Evolutionary conservation across 1,140 invertebrate genomes (phyloP).

Genomic region (Drosophila elegans): DNA sequence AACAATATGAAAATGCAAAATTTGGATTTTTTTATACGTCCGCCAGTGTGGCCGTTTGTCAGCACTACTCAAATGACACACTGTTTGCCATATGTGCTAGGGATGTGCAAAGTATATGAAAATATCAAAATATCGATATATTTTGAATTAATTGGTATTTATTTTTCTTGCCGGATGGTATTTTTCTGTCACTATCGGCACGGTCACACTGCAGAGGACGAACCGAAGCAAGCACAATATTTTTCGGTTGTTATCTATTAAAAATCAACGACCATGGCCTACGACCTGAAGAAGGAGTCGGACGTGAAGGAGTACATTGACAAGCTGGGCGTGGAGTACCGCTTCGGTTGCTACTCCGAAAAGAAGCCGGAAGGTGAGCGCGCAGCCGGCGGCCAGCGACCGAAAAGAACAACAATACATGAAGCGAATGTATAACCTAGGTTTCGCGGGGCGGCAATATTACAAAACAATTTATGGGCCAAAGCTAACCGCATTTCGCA

Average conservation of each 20-base stretch:
- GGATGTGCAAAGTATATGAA: no score
- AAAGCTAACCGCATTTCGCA: neutral
- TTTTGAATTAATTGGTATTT: no score
- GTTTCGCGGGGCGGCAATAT: conserved; percentile 42
- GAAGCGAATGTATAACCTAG: conserved; percentile 57
- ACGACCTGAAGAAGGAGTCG: conserved; percentile 92
- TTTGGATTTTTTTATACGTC: conserved; percentile 6
- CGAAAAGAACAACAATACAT: conserved; percentile 6
- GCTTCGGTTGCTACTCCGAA: conserved; percentile 94
- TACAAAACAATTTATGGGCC: conserved; percentile 43
- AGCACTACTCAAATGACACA: neutral
- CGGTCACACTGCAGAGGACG: conserved; percentile 8
- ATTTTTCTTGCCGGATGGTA: no score
- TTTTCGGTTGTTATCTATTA: conserved; percentile 30
- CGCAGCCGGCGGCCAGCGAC: conserved; percentile 11
- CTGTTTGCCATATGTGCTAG: no score
- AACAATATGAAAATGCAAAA: conserved; percentile 25
- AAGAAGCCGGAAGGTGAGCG: conserved; percentile 91
- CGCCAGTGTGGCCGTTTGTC: conserved; percentile 7
- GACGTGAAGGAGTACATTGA: conserved; percentile 95
- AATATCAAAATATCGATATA: no score
- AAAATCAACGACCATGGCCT: conserved; percentile 85
- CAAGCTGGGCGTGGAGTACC: conserved; percentile 95
- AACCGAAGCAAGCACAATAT: conserved; percentile 10
- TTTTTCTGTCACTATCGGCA: no score